Evolutionary conservation across 2,797 vertebrate genomes (phyloP).

Genomic region (Cheirogaleus major): DNA sequence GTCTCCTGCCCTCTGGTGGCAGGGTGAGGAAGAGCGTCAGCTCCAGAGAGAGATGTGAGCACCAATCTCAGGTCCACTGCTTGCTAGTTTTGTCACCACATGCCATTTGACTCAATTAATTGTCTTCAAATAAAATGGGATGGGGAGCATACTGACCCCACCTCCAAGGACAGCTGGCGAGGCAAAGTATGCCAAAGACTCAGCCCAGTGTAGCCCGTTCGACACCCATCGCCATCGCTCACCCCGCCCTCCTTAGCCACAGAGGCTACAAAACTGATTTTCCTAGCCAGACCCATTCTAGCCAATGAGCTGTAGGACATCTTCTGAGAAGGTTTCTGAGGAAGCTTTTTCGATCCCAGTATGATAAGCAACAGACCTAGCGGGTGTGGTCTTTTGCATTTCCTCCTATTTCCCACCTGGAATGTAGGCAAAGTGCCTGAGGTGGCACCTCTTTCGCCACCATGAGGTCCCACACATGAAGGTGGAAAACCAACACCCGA

Average conservation of each 20-base stretch:
- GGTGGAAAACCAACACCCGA: neutral
- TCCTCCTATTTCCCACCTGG: neutral
- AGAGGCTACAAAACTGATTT: neutral
- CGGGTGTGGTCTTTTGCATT: neutral
- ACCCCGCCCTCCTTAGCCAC: neutral
- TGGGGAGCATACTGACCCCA: neutral
- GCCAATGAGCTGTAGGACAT: neutral
- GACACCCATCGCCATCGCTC: too few species aligned
- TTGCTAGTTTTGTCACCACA: neutral
- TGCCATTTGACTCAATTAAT: neutral
- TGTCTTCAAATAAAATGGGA: neutral
- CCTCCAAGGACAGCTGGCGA: neutral
- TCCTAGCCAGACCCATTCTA: neutral
- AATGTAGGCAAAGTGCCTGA: neutral
- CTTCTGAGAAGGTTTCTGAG: neutral
- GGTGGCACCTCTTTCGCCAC: neutral
- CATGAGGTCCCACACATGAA: neutral
- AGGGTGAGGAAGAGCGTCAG: neutral
- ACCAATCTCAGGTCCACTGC: rapidly evolving
- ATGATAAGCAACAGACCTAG: neutral
- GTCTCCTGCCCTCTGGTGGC: neutral
- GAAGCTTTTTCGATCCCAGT: neutral
- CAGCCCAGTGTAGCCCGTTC: too few species aligned
- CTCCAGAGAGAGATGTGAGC: neutral
- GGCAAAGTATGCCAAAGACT: neutral